Conservation (phyloP, 2,888 invertebrate species). For the Colostygia pectinataria region DNA sequence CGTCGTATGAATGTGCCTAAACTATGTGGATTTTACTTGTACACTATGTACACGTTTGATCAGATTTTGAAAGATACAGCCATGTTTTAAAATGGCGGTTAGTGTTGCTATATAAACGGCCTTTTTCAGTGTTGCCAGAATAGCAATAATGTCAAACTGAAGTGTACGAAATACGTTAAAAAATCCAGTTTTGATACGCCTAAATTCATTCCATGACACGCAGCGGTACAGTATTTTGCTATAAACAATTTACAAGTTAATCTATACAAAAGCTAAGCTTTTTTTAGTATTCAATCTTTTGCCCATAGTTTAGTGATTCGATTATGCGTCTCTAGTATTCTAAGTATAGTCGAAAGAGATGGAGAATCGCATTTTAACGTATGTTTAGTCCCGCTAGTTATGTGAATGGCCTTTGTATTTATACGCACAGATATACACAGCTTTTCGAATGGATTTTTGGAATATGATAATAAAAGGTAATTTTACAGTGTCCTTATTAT, state of each 20-base stretch:
- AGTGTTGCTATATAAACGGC: conserved; percentile 24
- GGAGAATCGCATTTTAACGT: conserved; percentile 28
- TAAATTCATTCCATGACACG: conserved; percentile 69
- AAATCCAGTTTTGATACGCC: conserved; percentile 61
- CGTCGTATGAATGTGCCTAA: conserved; percentile 71
- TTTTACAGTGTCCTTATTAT: conserved; percentile 42
- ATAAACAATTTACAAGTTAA: conserved; percentile 59
- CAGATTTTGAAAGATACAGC: conserved; percentile 1
- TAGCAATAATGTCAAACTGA: conserved; percentile 29
- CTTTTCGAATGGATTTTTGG: conserved; percentile 43
- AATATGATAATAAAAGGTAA: conserved; percentile 41
- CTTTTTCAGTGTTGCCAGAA: conserved; percentile 2
- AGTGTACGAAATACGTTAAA: conserved; percentile 40
- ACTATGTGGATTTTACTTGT: conserved; percentile 29
- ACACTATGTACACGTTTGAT: background rate
- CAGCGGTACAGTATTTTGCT: conserved; percentile 72
- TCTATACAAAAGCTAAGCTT: conserved; percentile 64
- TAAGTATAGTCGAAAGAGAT: conserved; percentile 22
- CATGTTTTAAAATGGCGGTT: conserved; percentile 14
- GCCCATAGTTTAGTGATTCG: conserved; percentile 12
- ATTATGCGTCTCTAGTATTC: conserved; percentile 24
- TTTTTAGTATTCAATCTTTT: conserved; percentile 33
- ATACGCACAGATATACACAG: conserved; percentile 48
- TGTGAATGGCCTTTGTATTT: conserved; percentile 38
- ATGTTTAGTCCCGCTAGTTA: conserved; percentile 46